A percentile compares a stretch with the other conserved stretches of the same genome.
Conservation (phyloP, 2,797 vertebrate species). For the Dallia pectoralis region DNA sequence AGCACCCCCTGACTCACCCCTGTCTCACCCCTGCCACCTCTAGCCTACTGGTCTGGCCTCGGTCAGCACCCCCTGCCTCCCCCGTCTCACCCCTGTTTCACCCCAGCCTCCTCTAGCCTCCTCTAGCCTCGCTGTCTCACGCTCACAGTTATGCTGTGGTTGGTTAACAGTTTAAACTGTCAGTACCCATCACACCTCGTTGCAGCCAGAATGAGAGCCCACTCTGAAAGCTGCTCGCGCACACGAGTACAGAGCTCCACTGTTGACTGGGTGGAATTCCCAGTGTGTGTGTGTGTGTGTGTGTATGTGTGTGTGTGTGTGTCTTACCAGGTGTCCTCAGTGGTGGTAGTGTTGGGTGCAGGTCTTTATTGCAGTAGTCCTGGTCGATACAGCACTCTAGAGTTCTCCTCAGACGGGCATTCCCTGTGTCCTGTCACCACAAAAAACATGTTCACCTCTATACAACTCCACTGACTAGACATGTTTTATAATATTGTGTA, state of each 20-base stretch:
- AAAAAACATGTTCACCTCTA: conserved; percentile 3
- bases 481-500: not conserved
- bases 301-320: not conserved
- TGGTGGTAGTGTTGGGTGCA: conserved; percentile 89
- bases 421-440: conserved; percentile 82
- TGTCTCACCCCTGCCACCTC: too few relatives aligned
- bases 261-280: conserved; percentile 14
- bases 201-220: conserved; percentile 32
- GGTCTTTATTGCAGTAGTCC: conserved; percentile 90
- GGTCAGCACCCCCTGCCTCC: conserved; percentile 5
- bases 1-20: too few relatives aligned
- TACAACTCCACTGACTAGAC: conserved; percentile 1
- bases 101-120: too few relatives aligned
- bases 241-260: conserved; percentile 34
- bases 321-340: conserved; percentile 80
- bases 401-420: conserved; percentile 80
- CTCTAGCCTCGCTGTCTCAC: too few relatives aligned
- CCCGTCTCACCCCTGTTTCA: conserved; percentile 30
- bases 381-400: conserved; percentile 90
- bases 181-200: conserved; percentile 57
- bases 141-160: conserved; percentile 65
- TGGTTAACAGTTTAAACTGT: conserved; percentile 74
- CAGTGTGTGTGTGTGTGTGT: conserved; percentile 9
- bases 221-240: conserved; percentile 36
- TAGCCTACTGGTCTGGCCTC: conserved; percentile 31